Base-by-base conservation (phyloP, 1,140 invertebrate genomes). In the Drosophila kurseongensis region DNA sequence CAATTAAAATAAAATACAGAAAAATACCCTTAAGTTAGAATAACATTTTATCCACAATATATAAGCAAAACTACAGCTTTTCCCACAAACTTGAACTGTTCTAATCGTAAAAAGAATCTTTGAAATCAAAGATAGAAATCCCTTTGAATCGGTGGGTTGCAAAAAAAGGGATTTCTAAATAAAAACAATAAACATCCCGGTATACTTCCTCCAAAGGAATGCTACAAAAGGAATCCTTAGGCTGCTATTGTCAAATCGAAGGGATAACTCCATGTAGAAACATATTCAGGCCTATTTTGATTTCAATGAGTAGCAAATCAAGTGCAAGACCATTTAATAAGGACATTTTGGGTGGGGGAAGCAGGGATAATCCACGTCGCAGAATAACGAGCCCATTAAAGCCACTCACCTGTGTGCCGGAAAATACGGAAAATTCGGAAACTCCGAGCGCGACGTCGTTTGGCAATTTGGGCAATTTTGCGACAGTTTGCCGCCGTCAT, bases 281-380 rank as follows among this genome's bases (percentile, higher is more conserved):
- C 29, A 32, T 32, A 32, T 32, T 32, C 5, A 32, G 40, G 42
- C 59, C 48, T 56, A 63, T 51, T 83, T 71, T 69, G 54, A 75
- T 83, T 89, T 88, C 84, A 80, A 84, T 89, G 82, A 84, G 72
- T 66, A 83, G 80, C 80, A 88, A 89, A 84, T 89, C 84, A 89
- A 89, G 84, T 89, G 84, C 71, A 55, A n/a, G 51, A 56, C 68
- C 75, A 80, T 74, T 63, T 75, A 66, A 61, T 42, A 56, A 71
- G 44, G 36, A 27, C 14, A 62, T 41, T 42, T 10, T 16, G 14
- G 16, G n/a, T 23, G 14, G 35, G 9, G 27, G 42, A 5, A 40
- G 38, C 36, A 32, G 8, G 12, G 16, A 40, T 51, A 60, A 89
- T 88, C 57, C 71, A 59, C 59, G 54, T 71, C 65, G 59, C 40